Evolutionary conservation across 2,888 invertebrate species (phyloP).

Genomic region (Latrodectus hesperus): DNA sequence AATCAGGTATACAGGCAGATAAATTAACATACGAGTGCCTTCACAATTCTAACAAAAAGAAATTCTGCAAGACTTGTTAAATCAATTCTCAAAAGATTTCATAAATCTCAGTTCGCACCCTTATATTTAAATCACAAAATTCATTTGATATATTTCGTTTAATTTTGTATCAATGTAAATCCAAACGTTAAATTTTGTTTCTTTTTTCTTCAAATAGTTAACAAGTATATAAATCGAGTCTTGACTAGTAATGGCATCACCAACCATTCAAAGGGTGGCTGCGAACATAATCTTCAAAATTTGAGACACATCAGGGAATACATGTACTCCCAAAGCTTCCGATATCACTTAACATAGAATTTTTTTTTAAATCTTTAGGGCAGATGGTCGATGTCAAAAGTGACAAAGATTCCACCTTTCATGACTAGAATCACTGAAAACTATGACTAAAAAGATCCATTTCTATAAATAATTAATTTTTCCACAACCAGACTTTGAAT

Average conservation of each 20-base stretch:
- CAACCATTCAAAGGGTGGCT: conserved; percentile 24
- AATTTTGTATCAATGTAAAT: conserved; percentile 49
- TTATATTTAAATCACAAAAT: conserved; percentile 47
- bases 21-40: conserved; percentile 63
- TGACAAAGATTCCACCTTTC: not conserved
- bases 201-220: conserved; percentile 65
- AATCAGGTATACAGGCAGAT: conserved; percentile 29
- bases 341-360: too few relatives aligned
- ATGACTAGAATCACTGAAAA: conserved; percentile 53
- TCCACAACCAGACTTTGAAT: conserved; percentile 21
- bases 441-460: conserved; percentile 1
- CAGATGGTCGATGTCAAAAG: not conserved
- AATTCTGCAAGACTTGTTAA: conserved; percentile 43
- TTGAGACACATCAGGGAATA: too few relatives aligned
- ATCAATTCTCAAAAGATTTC: conserved; percentile 44
- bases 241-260: conserved; percentile 67
- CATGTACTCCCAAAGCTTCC: too few relatives aligned
- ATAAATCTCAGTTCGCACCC: conserved; percentile 22
- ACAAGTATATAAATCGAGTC: conserved; percentile 69
- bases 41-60: conserved; percentile 64
- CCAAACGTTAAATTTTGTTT: conserved; percentile 55
- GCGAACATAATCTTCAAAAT: not conserved
- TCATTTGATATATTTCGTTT: conserved; percentile 50
- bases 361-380: too few relatives aligned
- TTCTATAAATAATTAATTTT: not conserved